Conservation (phyloP, 2,797 vertebrate species). For the Tapera naevia region DNA sequence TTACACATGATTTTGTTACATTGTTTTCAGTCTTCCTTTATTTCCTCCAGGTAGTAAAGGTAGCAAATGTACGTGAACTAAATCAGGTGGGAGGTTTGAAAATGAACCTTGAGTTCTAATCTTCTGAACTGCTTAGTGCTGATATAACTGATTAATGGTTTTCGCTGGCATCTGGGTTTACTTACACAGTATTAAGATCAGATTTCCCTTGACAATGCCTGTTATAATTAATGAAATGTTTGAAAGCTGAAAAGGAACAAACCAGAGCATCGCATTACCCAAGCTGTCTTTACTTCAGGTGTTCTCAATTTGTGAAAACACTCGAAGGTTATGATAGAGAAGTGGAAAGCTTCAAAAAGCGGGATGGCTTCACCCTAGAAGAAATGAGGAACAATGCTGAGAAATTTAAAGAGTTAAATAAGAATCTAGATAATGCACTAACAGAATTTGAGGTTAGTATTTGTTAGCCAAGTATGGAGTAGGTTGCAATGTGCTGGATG, state of each 20-base stretch:
- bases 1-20: neutral
- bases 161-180: neutral
- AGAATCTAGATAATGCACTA: conserved; percentile 77
- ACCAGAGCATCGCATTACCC: neutral
- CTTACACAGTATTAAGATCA: neutral
- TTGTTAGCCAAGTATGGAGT: neutral
- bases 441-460: conserved; percentile 85
- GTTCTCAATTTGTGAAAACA: conserved; percentile 74
- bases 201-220: neutral
- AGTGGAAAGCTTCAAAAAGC: conserved; percentile 83
- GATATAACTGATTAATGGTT: neutral
- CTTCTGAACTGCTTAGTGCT: neutral
- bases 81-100: neutral
- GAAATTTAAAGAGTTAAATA: conserved; percentile 79
- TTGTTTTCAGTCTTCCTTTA: neutral
- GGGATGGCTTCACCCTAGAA: conserved; percentile 76
- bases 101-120: neutral
- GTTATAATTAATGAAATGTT: neutral
- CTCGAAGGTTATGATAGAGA: conserved; percentile 78
- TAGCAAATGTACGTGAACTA: neutral
- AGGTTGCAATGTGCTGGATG: neutral
- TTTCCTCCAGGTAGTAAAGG: neutral
- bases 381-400: conserved; percentile 85
- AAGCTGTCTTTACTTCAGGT: conserved; percentile 70
- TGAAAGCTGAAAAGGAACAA: neutral